These are phyloP conservation scores for Pediacus dermestoides DNA, from an alignment of 2,888 invertebrate species.

Conservation along the genomic window DNA sequence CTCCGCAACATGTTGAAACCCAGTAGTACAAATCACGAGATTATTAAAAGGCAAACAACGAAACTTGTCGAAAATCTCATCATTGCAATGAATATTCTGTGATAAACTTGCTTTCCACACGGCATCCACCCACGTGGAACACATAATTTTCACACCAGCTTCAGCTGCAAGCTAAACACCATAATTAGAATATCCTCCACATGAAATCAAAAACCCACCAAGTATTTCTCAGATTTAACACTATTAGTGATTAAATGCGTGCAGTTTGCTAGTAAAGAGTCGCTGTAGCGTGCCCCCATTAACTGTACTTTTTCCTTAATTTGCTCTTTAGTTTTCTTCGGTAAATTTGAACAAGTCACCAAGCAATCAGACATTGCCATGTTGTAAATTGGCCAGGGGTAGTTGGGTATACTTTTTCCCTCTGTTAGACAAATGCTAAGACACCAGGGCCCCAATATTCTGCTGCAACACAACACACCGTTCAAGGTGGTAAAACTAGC, in stretches of 20 bases:
- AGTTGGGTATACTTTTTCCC: slow-evolving; percentile 70
- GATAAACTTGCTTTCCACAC: slow-evolving; percentile 73
- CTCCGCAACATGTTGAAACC: slow-evolving; percentile 57
- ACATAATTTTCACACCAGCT: slow-evolving; percentile 69
- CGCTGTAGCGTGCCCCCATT: slow-evolving; percentile 74
- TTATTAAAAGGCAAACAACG: slow-evolving; percentile 73
- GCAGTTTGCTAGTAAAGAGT: slow-evolving; percentile 60
- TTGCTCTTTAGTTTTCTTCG: slow-evolving; percentile 51
- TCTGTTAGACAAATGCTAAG: slow-evolving; percentile 69
- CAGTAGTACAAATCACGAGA: slow-evolving; percentile 75
- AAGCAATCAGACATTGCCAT: slow-evolving; percentile 74
- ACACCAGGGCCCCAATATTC: slow-evolving; percentile 81
- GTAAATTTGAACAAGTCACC: slow-evolving; percentile 59
- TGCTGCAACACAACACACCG: slow-evolving; percentile 45
- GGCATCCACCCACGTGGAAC: slow-evolving; percentile 71
- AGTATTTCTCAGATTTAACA: slow-evolving; percentile 73
- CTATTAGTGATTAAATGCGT: slow-evolving; percentile 81
- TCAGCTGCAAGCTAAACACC: slow-evolving; percentile 63
- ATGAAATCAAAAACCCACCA: slow-evolving; percentile 54
- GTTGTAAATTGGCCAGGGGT: slow-evolving; percentile 72
- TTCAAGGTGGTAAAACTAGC: background rate
- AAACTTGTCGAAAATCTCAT: slow-evolving; percentile 59
- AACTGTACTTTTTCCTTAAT: slow-evolving; percentile 63
- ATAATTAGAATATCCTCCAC: slow-evolving; percentile 9
- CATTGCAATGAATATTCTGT: slow-evolving; percentile 60